A percentile compares a stretch with the other conserved stretches of the same genome.
These are phyloP conservation scores for Kryptolebias ocellatus DNA, from an alignment of 2,797 vertebrate species.

Conservation along the genomic window DNA sequence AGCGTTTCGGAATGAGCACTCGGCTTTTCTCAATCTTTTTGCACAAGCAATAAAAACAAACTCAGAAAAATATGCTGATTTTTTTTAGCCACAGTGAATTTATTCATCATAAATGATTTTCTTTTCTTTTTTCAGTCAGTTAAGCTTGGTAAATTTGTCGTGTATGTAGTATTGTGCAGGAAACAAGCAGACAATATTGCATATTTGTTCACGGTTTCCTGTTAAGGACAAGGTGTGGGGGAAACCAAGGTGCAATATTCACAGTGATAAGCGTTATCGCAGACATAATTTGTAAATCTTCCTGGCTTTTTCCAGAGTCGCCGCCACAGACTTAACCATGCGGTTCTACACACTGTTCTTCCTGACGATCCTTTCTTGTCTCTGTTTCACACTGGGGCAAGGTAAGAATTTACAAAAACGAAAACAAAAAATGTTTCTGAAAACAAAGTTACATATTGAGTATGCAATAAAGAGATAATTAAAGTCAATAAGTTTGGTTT, in stretches of 20 bases:
- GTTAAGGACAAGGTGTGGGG: background rate
- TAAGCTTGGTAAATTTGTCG: background rate
- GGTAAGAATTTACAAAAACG: slow-evolving; percentile 56
- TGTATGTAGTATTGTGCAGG: no score
- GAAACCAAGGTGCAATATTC: background rate
- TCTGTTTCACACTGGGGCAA: slow-evolving; percentile 74
- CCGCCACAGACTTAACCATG: slow-evolving; percentile 66
- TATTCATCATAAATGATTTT: background rate
- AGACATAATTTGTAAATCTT: slow-evolving; percentile 8
- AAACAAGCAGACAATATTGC: background rate
- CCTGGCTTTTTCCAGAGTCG: slow-evolving; percentile 31
- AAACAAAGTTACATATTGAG: background rate
- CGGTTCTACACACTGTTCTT: slow-evolving; percentile 58
- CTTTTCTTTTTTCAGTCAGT: background rate
- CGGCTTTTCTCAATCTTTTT: no score
- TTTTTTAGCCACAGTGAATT: no score
- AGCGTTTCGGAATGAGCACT: background rate
- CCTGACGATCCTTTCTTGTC: slow-evolving; percentile 56
- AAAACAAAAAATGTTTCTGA: background rate
- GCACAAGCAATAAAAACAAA: background rate
- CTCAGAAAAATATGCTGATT: background rate
- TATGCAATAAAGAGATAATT: slow-evolving; percentile 19
- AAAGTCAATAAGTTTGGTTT: slow-evolving; percentile 6
- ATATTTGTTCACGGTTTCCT: slow-evolving; percentile 39
- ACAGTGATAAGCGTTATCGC: slow-evolving; percentile 44